Evolutionary conservation across 2,797 vertebrate genomes (phyloP).

Genomic region (Enteromius argenteus): DNA sequence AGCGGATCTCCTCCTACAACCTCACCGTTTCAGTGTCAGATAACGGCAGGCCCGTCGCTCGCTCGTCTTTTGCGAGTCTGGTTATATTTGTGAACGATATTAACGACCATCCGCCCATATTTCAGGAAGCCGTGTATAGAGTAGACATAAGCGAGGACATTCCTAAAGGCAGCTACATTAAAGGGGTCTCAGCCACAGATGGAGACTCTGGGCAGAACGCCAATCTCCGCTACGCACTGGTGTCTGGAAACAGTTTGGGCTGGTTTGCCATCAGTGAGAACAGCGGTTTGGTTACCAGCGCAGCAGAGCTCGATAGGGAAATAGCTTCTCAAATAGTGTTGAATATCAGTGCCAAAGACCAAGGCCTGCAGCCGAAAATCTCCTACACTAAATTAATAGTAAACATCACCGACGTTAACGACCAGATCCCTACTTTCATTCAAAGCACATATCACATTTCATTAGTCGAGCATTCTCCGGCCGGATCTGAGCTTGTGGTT

Average conservation of each 20-base stretch:
- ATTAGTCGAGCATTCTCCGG: slow-evolving; percentile 85
- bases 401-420: slow-evolving; percentile 92
- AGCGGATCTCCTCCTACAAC: slow-evolving; percentile 96
- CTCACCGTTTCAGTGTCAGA: slow-evolving; percentile 94
- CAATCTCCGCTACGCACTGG: slow-evolving; percentile 94
- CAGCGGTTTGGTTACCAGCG: slow-evolving; percentile 93
- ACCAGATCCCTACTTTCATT: slow-evolving; percentile 89
- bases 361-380: slow-evolving; percentile 93
- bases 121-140: slow-evolving; percentile 87
- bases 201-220: slow-evolving; percentile 97
- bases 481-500: slow-evolving; percentile 86
- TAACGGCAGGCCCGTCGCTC: slow-evolving; percentile 81
- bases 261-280: slow-evolving; percentile 97
- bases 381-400: slow-evolving; percentile 93
- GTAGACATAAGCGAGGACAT: slow-evolving; percentile 94
- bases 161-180: slow-evolving; percentile 93
- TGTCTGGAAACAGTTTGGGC: slow-evolving; percentile 93
- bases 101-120: slow-evolving; percentile 95
- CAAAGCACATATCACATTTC: slow-evolving; percentile 84
- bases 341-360: slow-evolving; percentile 96
- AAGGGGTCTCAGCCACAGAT: slow-evolving; percentile 94
- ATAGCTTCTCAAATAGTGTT: slow-evolving; percentile 88
- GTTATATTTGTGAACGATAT: slow-evolving; percentile 98
- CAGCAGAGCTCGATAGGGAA: slow-evolving; percentile 87
- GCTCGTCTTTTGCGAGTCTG: slow-evolving; percentile 93